These are phyloP conservation scores for Lordiphosa stackelbergi DNA, from an alignment of 1,140 invertebrate species.

Conservation along the genomic window DNA sequence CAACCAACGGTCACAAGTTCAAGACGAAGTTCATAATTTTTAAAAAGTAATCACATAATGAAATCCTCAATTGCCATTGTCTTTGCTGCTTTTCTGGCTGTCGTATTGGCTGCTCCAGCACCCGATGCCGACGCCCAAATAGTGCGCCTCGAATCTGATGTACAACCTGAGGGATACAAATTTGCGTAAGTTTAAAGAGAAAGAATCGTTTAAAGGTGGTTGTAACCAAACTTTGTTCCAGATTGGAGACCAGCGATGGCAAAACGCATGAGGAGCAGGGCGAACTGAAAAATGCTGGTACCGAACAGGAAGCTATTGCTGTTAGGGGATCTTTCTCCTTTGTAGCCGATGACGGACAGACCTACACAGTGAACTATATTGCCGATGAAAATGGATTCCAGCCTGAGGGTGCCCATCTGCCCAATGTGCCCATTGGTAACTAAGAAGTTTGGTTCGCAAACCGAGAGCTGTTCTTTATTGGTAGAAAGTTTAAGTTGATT, in stretches of 20 bases:
- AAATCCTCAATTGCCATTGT: conserved; percentile 58
- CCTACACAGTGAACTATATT: conserved; percentile 83
- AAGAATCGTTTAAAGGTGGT: too few species aligned
- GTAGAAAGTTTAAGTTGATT: conserved; percentile 47
- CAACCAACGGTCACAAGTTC: conserved; percentile 47
- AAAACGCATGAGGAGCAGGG: conserved; percentile 60
- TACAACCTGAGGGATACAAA: conserved; percentile 78
- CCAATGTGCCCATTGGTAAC: conserved; percentile 72
- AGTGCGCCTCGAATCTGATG: conserved; percentile 76
- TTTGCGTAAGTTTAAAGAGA: conserved; percentile 77
- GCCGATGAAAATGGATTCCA: conserved; percentile 89
- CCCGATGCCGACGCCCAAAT: conserved; percentile 64
- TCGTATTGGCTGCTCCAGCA: conserved; percentile 57
- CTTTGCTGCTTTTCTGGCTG: conserved; percentile 58
- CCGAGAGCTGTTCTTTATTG: conserved; percentile 64
- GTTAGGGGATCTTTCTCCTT: conserved; percentile 81
- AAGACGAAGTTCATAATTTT: conserved; percentile 22
- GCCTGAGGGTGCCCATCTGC: conserved; percentile 83
- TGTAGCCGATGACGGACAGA: conserved; percentile 82
- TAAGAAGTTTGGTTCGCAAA: conserved; percentile 28
- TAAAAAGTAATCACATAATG: conserved; percentile 37
- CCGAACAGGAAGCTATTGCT: conserved; percentile 76
- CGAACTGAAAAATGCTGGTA: conserved; percentile 53
- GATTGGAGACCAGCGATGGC: conserved; percentile 67
- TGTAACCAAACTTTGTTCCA: conserved; percentile 18